Conservation (phyloP, 64 coral and sea anemone species). For the Stichodactyla helianthus region DNA sequence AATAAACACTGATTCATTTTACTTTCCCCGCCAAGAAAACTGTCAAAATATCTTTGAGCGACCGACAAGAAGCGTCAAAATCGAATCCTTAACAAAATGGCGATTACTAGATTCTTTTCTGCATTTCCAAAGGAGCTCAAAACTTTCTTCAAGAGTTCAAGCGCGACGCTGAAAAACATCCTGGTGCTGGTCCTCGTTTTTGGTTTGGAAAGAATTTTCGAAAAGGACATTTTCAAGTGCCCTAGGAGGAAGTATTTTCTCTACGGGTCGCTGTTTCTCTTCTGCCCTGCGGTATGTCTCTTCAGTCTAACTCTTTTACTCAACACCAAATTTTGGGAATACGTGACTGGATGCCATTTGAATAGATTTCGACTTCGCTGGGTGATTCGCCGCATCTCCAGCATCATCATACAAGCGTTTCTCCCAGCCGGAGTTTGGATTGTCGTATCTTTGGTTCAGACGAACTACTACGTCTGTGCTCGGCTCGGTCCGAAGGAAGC, state of each 20-base stretch:
- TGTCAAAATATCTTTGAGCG: neutral
- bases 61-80: neutral
- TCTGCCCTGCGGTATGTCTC: conserved; percentile 38
- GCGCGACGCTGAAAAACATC: conserved; percentile 25
- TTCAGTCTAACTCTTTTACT: conserved; percentile 39
- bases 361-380: neutral
- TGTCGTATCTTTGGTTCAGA: conserved; percentile 25
- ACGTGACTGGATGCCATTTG: conserved; percentile 27
- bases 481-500: conserved; percentile 32
- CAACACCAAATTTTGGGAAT: conserved; percentile 31
- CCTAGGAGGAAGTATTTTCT: conserved; percentile 11
- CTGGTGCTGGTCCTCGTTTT: conserved; percentile 35
- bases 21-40: neutral
- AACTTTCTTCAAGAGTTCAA: conserved; percentile 29
- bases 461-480: conserved; percentile 42
- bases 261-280: conserved; percentile 34
- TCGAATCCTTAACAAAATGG: neutral
- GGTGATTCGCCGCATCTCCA: neutral
- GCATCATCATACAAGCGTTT: conserved; percentile 5
- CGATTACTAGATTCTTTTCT: neutral
- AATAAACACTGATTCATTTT: neutral
- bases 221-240: conserved; percentile 49
- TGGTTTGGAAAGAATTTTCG: conserved; percentile 44
- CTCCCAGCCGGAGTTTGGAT: conserved; percentile 44
- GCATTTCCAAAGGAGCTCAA: neutral